phyloP scores from a whole-genome alignment of 2,888 invertebrate species.

The Lycia hirtaria region DNA sequence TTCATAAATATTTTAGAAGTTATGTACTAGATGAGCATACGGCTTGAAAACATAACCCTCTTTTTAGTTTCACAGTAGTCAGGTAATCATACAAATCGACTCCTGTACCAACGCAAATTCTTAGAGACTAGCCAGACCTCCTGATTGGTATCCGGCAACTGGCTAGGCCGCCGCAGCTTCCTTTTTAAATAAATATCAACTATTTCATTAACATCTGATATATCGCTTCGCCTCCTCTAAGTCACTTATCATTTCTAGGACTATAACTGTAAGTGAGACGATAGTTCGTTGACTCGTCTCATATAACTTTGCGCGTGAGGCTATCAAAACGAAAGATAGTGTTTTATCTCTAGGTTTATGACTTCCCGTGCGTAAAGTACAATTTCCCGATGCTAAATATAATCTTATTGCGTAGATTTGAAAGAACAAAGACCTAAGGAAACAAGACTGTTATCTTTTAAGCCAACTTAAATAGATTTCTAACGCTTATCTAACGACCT shows the following conservation, averaged over 20 bases:
- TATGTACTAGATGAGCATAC: no score
- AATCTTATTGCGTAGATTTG: conserved; percentile 22
- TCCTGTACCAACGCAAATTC: no score
- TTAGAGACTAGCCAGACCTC: no score
- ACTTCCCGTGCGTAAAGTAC: conserved; percentile 37
- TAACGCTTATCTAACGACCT: conserved; percentile 26
- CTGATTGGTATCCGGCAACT: no score
- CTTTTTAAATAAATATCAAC: neutral
- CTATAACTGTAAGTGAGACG: conserved; percentile 15
- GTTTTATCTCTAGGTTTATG: conserved; percentile 33
- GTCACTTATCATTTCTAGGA: conserved; percentile 7
- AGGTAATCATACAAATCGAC: no score
- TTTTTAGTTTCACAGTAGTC: no score
- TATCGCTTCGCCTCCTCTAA: neutral
- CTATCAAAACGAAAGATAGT: conserved; percentile 34
- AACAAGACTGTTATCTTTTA: conserved; percentile 13
- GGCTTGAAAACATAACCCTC: no score
- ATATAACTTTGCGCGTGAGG: conserved; percentile 26
- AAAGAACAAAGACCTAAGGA: conserved; percentile 2
- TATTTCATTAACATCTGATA: neutral
- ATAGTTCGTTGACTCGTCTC: conserved; percentile 24
- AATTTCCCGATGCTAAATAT: conserved; percentile 33
- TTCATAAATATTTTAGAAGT: no score
- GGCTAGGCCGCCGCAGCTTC: no score
- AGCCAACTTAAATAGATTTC: conserved; percentile 14